Evolutionary conservation across 2,113 vertebrate genomes (phyloP), one percentile per base, ranked within the genome.

Genomic region (Triplophysa dalaica): DNA sequence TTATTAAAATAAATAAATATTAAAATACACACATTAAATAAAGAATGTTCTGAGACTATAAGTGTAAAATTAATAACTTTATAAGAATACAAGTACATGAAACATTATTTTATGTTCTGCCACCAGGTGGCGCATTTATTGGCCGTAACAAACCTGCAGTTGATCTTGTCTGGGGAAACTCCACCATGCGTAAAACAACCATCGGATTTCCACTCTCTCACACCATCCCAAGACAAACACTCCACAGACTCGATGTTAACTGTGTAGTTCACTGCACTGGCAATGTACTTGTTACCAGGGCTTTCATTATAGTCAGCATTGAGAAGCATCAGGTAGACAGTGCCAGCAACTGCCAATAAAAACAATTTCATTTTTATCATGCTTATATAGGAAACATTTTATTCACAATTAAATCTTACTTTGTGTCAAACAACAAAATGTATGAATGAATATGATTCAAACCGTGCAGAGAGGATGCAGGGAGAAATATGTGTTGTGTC

Each of bases 221-320:
- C 84, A 45, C 63, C 48, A 1, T 94, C 89, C 93, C 93, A 94
- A 78, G 90, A 88, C 78, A 95, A 70, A 84, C 95, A 95, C 24
- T 75, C 88, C 58, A 84, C 86, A 78, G 90, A 87, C 21, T 91
- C 89, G 13, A 93, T 85, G 19, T 26, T 80, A 24, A 95, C 50
- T 0, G 86, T 87, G 75, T 96, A 96, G 81, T 87, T 90, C 67
- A 95, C 88, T 13, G 83, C 68, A 24, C 82, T 80, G 8, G 88
- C 84, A 7, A 88, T 56, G 8, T 88, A 87, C 26, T 83, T 87
- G 82, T 86, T 88, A 62, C 72, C 82, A 22, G 79, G 41, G 2
- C 19, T 79, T 85, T 90, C 91, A 62, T 81, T 85, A 79, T 93
- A 94, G 73, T 93, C 83, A 26, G 93, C 93, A 22, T 91, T 89